Evolutionary conservation across 2,888 invertebrate species (phyloP).

Genomic region (Caenorhabditis doughertyi): DNA sequence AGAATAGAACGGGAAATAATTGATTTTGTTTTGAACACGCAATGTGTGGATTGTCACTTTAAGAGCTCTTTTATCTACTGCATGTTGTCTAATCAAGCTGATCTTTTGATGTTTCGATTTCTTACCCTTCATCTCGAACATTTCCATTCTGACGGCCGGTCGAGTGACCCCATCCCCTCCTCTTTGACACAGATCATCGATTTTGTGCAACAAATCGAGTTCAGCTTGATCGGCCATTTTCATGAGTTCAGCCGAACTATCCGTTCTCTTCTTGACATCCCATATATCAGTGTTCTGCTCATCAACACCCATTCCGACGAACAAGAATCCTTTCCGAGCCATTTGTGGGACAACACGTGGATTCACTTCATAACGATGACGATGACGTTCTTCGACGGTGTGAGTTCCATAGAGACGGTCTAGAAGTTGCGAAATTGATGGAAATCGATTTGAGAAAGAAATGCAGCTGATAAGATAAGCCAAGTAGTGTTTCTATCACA

Average conservation of each 20-base stretch:
- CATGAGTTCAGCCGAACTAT: conserved; percentile 73
- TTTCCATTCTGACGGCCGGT: conserved; percentile 91
- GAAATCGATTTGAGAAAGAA: conserved; percentile 2
- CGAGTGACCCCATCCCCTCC: conserved; percentile 77
- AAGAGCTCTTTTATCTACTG: too few species aligned
- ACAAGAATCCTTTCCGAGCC: conserved; percentile 90
- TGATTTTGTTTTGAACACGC: too few species aligned
- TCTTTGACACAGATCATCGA: conserved; percentile 77
- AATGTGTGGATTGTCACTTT: too few species aligned
- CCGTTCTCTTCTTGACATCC: conserved; percentile 68
- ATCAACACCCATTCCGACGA: conserved; percentile 87
- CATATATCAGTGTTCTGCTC: conserved; percentile 84
- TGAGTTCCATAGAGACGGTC: conserved; percentile 75
- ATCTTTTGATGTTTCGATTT: too few species aligned
- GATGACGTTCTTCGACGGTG: conserved; percentile 93
- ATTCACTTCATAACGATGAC: conserved; percentile 96
- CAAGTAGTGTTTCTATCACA: too few species aligned
- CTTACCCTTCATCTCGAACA: conserved; percentile 88
- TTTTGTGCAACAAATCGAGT: conserved; percentile 73
- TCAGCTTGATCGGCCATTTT: conserved; percentile 71
- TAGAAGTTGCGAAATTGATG: conserved; percentile 46
- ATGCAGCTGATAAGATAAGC: conserved; percentile 2
- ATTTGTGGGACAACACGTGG: conserved; percentile 90
- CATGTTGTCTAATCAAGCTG: too few species aligned
- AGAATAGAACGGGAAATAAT: not conserved